A percentile compares a stretch with the other conserved stretches of the same genome.
Conservation (phyloP, 2,797 vertebrate species). For the Pseudomugil tenellus region DNA sequence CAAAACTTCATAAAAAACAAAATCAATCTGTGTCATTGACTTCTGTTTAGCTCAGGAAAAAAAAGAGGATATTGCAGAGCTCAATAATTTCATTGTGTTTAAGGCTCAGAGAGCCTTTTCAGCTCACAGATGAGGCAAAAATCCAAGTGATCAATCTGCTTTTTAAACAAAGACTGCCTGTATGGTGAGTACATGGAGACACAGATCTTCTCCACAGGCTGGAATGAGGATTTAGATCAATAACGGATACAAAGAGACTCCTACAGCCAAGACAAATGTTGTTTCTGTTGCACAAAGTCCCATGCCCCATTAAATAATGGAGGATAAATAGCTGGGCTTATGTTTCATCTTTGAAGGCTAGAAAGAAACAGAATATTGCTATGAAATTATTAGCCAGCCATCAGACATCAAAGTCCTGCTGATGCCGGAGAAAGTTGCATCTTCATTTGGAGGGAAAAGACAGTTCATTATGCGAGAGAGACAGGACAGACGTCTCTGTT, state of each 20-base stretch:
- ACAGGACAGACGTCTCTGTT: background rate
- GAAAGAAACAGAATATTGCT: conserved; percentile 21
- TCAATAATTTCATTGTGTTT: conserved; percentile 30
- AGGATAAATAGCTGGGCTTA: conserved; percentile 36
- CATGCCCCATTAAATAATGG: conserved; percentile 51
- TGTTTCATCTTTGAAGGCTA: conserved; percentile 47
- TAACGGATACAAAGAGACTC: conserved; percentile 34
- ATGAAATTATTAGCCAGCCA: conserved; percentile 35
- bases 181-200: conserved; percentile 10
- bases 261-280: conserved; percentile 47
- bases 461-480: conserved; percentile 22
- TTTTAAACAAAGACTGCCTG: conserved; percentile 58
- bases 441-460: conserved; percentile 11
- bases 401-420: conserved; percentile 49
- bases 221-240: conserved; percentile 42
- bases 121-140: conserved; percentile 17
- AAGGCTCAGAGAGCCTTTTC: conserved; percentile 33
- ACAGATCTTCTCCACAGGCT: conserved; percentile 30
- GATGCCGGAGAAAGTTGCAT: conserved; percentile 2
- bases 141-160: conserved; percentile 59
- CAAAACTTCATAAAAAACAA: conserved; percentile 59
- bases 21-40: conserved; percentile 69
- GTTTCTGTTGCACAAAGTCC: conserved; percentile 21
- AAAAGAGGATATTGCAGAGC: conserved; percentile 40
- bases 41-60: conserved; percentile 37